Conservation (phyloP, 2,888 invertebrate genomes). For the Notocelia uddmanniana region DNA sequence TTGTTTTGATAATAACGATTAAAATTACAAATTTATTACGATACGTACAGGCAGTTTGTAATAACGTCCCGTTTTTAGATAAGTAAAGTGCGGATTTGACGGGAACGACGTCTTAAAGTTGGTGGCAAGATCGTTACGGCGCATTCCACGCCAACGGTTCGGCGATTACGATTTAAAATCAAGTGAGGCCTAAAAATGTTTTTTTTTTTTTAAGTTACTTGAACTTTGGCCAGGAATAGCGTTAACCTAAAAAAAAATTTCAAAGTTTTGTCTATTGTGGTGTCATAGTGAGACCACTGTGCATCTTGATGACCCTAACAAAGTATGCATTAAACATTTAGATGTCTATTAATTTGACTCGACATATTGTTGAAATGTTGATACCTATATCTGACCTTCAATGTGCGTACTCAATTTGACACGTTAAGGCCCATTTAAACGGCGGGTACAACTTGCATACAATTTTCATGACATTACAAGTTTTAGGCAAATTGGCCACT, state of each 20-base stretch:
- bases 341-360: neutral
- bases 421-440: no score
- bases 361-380: neutral
- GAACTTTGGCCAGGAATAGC: no score
- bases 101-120: slow-evolving; percentile 57
- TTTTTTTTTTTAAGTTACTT: no score
- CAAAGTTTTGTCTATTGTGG: neutral
- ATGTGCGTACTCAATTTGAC: no score
- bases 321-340: neutral
- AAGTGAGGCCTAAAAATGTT: slow-evolving; percentile 9
- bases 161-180: slow-evolving; percentile 30
- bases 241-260: no score
- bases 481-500: no score
- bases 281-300: slow-evolving; percentile 12
- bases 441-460: no score
- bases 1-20: slow-evolving; percentile 82
- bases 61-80: slow-evolving; percentile 63
- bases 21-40: slow-evolving; percentile 80
- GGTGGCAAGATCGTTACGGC: slow-evolving; percentile 61
- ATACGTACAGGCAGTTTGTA: slow-evolving; percentile 52
- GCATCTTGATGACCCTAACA: neutral
- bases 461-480: no score
- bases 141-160: slow-evolving; percentile 53
- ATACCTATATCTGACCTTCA: no score
- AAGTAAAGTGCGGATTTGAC: slow-evolving; percentile 67